These are phyloP conservation scores for Trichonephila clavata DNA, from an alignment of 1,140 invertebrate genomes.

Conservation along the genomic window DNA sequence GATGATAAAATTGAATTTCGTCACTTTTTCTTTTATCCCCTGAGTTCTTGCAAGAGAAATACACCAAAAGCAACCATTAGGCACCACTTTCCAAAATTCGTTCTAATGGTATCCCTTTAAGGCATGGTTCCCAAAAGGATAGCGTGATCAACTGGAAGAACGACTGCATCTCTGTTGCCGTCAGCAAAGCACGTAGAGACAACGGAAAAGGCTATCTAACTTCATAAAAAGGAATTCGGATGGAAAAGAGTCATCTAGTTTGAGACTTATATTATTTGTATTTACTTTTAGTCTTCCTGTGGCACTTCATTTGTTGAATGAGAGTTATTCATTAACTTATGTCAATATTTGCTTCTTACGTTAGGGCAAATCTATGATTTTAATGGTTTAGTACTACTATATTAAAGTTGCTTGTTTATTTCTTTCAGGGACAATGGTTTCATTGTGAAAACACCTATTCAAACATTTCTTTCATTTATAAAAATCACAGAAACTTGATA, in stretches of 20 bases:
- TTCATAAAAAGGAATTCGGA: neutral
- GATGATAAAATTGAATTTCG: neutral
- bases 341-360: too few relatives aligned
- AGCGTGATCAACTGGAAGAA: neutral
- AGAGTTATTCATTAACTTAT: too few relatives aligned
- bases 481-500: too few relatives aligned
- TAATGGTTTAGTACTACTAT: too few relatives aligned
- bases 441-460: too few relatives aligned
- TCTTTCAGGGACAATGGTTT: too few relatives aligned
- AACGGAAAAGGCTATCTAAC: neutral
- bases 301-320: too few relatives aligned
- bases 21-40: neutral
- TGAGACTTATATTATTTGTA: too few relatives aligned
- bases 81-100: slow-evolving; percentile 3
- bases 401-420: too few relatives aligned
- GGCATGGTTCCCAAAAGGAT: neutral
- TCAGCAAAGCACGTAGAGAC: neutral
- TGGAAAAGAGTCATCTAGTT: neutral
- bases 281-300: too few relatives aligned
- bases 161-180: neutral
- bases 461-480: too few relatives aligned
- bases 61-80: neutral
- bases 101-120: neutral
- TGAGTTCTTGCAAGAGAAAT: neutral
- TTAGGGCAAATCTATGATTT: too few relatives aligned